Evolutionary conservation across 2,888 invertebrate species (phyloP).

Genomic region (Chrysodeixis includens): DNA sequence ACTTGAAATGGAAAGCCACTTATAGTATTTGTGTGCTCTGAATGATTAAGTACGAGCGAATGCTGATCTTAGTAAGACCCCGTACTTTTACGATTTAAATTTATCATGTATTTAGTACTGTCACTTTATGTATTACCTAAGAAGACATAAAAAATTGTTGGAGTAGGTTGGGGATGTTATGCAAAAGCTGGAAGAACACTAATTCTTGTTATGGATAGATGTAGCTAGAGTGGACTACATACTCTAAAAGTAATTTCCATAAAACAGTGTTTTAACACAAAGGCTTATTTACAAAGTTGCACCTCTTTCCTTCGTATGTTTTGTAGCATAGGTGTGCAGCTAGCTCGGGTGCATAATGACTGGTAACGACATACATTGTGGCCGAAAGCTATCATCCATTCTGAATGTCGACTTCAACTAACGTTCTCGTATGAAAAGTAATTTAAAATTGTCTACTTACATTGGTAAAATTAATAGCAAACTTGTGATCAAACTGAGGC

Average conservation of each 20-base stretch:
- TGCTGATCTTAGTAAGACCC: background rate
- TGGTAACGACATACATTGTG: conserved; percentile 66
- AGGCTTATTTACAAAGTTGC: conserved; percentile 17
- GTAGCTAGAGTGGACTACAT: too few species aligned
- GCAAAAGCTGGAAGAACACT: too few species aligned
- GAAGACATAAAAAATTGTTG: too few species aligned
- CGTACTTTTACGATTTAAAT: background rate
- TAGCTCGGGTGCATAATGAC: conserved; percentile 60
- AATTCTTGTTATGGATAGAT: too few species aligned
- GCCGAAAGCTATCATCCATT: conserved; percentile 35
- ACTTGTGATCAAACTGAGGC: background rate
- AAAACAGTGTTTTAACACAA: too few species aligned
- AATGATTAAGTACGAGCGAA: background rate
- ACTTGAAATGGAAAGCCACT: background rate
- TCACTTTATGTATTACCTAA: too few species aligned
- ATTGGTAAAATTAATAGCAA: background rate
- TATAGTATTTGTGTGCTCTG: background rate
- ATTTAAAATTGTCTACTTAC: background rate
- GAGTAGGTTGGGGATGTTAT: too few species aligned
- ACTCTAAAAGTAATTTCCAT: too few species aligned
- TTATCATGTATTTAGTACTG: background rate
- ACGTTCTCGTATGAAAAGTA: background rate
- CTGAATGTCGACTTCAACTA: conserved; percentile 7
- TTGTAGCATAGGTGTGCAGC: conserved; percentile 40
- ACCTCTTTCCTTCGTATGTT: conserved; percentile 14